Evolutionary conservation across 2,797 vertebrate genomes (phyloP), one percentile per base, ranked within the genome.

Genomic region (Arrhamphus sclerolepis): DNA sequence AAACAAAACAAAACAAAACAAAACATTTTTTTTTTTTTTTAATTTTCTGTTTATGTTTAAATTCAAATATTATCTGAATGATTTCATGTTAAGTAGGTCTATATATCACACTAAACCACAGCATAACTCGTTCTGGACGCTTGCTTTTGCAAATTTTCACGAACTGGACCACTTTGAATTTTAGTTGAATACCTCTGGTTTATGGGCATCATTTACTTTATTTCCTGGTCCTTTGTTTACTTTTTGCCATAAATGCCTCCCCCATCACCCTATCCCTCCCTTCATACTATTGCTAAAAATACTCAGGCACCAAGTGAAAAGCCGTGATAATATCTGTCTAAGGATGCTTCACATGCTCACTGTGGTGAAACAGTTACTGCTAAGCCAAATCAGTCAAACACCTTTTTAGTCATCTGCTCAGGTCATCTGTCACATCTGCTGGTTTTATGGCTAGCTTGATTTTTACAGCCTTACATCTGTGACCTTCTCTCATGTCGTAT

Each of bases 271-370:
- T 7, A n/a, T 18, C n/a, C 22, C 3, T 17, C 24, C 14, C 2
- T 31, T 42, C 69, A 70, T 50, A n/a, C 28, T 42, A 4, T 31
- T 31, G 19, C 62, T 78, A 53, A 72, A 78, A 59, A 77, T 61
- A 69, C 13, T 43, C 14, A 17, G 1, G 1, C 26, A 44, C 21
- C 41, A 28, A 55, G 50, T 58, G 53, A 61, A 67, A 78, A 80
- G 40, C 34, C 34, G 13, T 1, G 34, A 38, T 13, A 38, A 38
- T 38, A 38, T 4, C 34, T 38, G 34, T 38, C 34, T 38, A 4
- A 38, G 13, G 34, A 38, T 38, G 34, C 13, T 39, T 48, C 20
- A 39, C 9, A 1, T 48, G 34, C 22, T 34, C 28, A 9, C 22
- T 73, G 41, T 50, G 50, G 41, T 31, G 1, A 69, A 38, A 38